Evolutionary conservation across 2,113 vertebrate genomes (phyloP), one percentile per base, ranked within the genome.

Genomic region (Odontesthes bonariensis): DNA sequence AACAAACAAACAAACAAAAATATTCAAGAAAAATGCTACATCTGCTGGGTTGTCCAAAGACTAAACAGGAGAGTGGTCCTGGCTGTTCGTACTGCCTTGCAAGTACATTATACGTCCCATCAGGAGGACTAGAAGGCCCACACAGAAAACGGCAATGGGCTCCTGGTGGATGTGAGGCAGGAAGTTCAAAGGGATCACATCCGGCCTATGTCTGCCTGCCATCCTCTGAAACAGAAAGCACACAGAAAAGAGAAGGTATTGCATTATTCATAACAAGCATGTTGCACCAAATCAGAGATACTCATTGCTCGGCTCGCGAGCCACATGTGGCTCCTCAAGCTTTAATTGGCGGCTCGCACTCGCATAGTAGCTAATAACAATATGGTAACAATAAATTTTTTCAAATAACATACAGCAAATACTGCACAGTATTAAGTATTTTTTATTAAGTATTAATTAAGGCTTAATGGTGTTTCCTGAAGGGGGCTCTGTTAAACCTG

Each of bases 71-170:
- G 81, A 60, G 57, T 60, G 57, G 77, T 84, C 67, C 10, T 22
- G 75, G 71, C 52, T 82, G 80, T 55, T 79, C 3, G 79, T 86
- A 64, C 74, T 76, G 84, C 85, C 79, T 35, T 89, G 88, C 31
- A 72, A 51, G 81, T 92, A 92, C 42, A 95, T 76, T 6, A 94
- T 78, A 22, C 90, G 82, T 67, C 87, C 86, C 17, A 94, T 82
- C 40, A 94, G 47, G n/a, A 91, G 51, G 51, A 94, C 60, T 64
- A 93, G 52, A 22, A 92, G 23, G 62, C 87, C 66, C 59, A 92
- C 32, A 68, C 91, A 93, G 20, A 93, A 23, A 68, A 93, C 35
- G 70, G 93, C 6, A 14, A 70, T 11, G 1, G 87, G 91, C 63
- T 92, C 87, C 38, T 89, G 89, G 27, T 72, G 84, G 54, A 88